Conservation (phyloP, 2,113 vertebrate genomes). For the Pheucticus melanocephalus region DNA sequence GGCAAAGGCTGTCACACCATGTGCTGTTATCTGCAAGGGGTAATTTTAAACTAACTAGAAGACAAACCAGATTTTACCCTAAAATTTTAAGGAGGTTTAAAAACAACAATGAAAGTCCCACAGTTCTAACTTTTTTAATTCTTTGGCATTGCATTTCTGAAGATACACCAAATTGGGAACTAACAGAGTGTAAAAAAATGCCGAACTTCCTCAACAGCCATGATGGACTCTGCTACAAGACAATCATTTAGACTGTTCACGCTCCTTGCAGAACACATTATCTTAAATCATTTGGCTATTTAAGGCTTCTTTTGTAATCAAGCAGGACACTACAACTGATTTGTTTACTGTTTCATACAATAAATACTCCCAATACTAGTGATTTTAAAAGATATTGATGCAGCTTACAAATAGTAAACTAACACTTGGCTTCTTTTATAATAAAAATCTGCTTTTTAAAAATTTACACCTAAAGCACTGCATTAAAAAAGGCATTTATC, state of each 20-base stretch:
- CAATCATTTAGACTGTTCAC: not conserved
- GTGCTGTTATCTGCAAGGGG: not conserved
- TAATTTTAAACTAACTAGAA: not conserved
- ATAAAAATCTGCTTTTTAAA: not conserved
- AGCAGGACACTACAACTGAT: rapidly evolving
- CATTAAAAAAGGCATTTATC: not conserved
- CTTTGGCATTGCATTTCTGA: not conserved
- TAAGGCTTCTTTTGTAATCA: not conserved
- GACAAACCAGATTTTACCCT: not conserved
- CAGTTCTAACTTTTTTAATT: not conserved
- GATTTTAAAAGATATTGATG: not conserved
- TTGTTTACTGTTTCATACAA: not conserved
- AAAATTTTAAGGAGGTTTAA: not conserved
- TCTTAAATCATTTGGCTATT: not conserved
- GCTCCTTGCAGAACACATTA: not conserved
- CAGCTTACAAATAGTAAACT: not conserved
- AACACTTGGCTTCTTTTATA: not conserved
- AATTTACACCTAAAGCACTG: not conserved
- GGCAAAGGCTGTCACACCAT: not conserved
- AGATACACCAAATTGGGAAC: rapidly evolving
- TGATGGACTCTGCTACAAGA: not conserved
- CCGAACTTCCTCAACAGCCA: not conserved
- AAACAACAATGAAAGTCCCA: not conserved
- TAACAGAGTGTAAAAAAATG: not conserved
- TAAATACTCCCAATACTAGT: not conserved